Evolutionary conservation across 2,888 invertebrate genomes (phyloP), one percentile per base, ranked within the genome.

Genomic region (Rhingia rostrata): DNA sequence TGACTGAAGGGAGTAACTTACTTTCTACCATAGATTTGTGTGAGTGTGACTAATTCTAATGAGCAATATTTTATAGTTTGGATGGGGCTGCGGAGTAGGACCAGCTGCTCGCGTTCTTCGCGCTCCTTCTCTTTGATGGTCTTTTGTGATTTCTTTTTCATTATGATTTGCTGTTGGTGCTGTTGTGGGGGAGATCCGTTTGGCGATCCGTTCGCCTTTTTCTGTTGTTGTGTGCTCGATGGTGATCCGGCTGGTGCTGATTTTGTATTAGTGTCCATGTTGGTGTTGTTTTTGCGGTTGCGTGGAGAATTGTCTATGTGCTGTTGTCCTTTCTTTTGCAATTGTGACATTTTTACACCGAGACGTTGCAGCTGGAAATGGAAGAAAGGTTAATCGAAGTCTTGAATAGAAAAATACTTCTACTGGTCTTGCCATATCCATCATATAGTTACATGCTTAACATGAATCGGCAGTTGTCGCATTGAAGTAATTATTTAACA

Each of bases 81-180:
- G 82, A 97, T 87, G 6, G 98, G 97, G 88, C 94, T 93, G 89
- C 95, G 94, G 97, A 97, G 97, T 86, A 98, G 91, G 86, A 97
- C 96, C 86, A 97, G 89, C 86, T 92, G 88, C 91, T 94, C 91
- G 88, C 94, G 91, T 91, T 96, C 95, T 90, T 93, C 89, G 88
- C 91, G 92, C 85, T 93, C 93, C 81, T 90, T 91, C 86, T 93
- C 92, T 86, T 90, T 90, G 83, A 89, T 88, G 74, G 87, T 88
- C 87, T 90, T 89, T 84, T 74, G 80, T 61, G 66, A 14, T 75
- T 84, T 84, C 45, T 84, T 84, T n/a, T 84, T 84, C 74, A 82
- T 75, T 2, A 64, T 4, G 14, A 70, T 66, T 66, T 73, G 63
- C 41, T 80, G 84, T 22, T 86, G 69, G 33, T 60, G 60, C 22